Evolutionary conservation across 2,888 invertebrate species (phyloP).

Genomic region (Eristalinus aeneus): DNA sequence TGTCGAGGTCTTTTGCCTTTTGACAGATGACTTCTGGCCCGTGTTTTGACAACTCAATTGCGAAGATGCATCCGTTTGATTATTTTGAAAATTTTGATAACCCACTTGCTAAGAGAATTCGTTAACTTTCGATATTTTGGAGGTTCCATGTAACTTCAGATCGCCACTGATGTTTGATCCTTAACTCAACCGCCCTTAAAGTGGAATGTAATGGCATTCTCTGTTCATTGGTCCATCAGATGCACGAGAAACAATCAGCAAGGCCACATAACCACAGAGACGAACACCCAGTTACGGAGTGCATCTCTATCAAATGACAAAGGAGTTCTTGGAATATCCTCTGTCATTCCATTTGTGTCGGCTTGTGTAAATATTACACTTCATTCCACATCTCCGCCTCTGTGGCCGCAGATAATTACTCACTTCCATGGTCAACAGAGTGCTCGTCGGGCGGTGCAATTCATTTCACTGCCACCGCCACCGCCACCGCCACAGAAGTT

Average conservation of each 20-base stretch:
- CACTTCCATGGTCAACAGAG: conserved; percentile 49
- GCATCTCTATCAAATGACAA: conserved; percentile 28
- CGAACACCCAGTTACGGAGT: neutral
- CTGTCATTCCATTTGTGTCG: conserved; percentile 51
- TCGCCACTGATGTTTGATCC: too few species aligned
- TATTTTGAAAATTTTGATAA: too few species aligned
- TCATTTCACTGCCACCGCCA: conserved; percentile 43
- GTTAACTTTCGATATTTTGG: too few species aligned
- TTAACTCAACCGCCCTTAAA: too few species aligned
- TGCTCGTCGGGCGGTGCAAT: conserved; percentile 53
- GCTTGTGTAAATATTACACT: conserved; percentile 33
- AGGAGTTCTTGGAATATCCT: conserved; percentile 49
- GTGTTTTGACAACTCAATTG: too few species aligned
- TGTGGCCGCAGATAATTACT: conserved; percentile 58
- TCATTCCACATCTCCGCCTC: conserved; percentile 20
- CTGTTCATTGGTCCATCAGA: neutral
- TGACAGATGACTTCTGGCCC: too few species aligned
- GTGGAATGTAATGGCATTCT: too few species aligned
- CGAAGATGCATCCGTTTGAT: too few species aligned
- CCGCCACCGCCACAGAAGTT: neutral
- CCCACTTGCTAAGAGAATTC: too few species aligned
- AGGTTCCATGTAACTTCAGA: too few species aligned
- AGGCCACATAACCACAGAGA: neutral
- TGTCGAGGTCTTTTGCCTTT: too few species aligned
- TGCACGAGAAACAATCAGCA: neutral